Base-by-base conservation (phyloP, 2,888 invertebrate species). In the Drymonia ruficornis region DNA sequence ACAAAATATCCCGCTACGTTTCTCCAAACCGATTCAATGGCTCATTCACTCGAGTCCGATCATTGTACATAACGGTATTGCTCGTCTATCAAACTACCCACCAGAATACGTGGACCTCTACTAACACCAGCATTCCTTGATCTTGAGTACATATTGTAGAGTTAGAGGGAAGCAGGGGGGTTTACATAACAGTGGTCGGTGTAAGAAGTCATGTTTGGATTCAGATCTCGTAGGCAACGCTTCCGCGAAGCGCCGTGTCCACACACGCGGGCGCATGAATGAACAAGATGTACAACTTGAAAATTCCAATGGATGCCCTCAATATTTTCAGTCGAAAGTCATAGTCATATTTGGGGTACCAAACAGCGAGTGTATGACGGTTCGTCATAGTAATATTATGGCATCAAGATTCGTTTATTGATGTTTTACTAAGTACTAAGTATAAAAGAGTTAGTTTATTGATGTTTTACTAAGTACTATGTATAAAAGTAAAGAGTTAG, bases 201-300 rank as follows among this genome's bases (percentile, higher is more conserved):
- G 63, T 74, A 72, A 75, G 78, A 78, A 77, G 76, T 34, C 16
- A 77, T 80, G 77, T 80, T 78, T 76, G 76, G 76, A 80, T 80
- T 77, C 79, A 75, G 63, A 66, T 68, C 70, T 75, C 77, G 78
- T 78, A 61, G 58, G 56, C 65, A 59, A 55, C 56, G 74, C 77
- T 80, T 80, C 79, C 78, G 71, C 75, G 79, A 80, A 79, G 59
- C 63, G 54, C 61, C 67, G 66, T 61, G 63, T 16, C 15, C 47
- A 18, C 47, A 34, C 47, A 44, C 45, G 34, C 34, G 34, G 16
- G 31, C 12, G 47, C 18, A 47, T 47, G 47, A 47, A 47, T 47
- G 47, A 59, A 64, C 67, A 59, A 55, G 67, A 66, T 65, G 63
- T 72, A 72, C 64, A 58, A 62, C 54, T 55, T 60, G 48, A 53